Evolutionary conservation across 1,140 invertebrate genomes (phyloP).

Genomic region (Drepana arcuata): DNA sequence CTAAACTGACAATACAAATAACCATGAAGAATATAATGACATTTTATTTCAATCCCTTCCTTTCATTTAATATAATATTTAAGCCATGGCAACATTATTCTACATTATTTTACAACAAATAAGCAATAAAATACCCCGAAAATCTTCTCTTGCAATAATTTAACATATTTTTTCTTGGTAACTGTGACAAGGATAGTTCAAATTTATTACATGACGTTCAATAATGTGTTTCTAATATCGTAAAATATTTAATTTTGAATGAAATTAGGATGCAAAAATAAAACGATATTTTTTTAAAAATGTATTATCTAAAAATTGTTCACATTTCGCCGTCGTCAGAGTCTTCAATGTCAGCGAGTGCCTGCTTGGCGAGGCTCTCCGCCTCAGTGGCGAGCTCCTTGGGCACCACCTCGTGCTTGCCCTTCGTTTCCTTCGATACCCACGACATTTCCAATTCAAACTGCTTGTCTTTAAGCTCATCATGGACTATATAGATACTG

Average conservation of each 20-base stretch:
- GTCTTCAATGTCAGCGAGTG: slow-evolving; percentile 63
- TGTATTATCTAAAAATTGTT: too few relatives aligned
- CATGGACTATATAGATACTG: slow-evolving; percentile 97
- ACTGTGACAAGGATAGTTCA: background rate
- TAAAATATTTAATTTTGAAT: too few relatives aligned
- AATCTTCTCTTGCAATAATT: background rate
- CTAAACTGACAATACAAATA: slow-evolving; percentile 69
- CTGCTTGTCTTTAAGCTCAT: slow-evolving; percentile 98
- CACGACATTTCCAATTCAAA: slow-evolving; percentile 98
- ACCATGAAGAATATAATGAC: slow-evolving; percentile 32
- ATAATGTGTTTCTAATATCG: too few relatives aligned
- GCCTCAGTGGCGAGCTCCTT: slow-evolving; percentile 46
- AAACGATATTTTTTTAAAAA: too few relatives aligned
- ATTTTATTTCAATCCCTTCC: slow-evolving; percentile 12
- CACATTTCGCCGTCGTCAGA: slow-evolving; percentile 68
- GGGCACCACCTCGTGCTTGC: slow-evolving; percentile 83
- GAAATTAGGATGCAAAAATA: too few relatives aligned
- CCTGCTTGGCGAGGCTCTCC: slow-evolving; percentile 57
- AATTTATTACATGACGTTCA: too few relatives aligned
- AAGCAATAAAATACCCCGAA: background rate
- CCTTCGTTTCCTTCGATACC: slow-evolving; percentile 89
- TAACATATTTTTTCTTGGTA: background rate
- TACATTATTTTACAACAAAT: too few relatives aligned
- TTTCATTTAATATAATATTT: background rate
- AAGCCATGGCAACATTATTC: too few relatives aligned